Evolutionary conservation across 2,888 invertebrate genomes (phyloP), one percentile per base, ranked within the genome.

Genomic region (Drosophila helvetica): DNA sequence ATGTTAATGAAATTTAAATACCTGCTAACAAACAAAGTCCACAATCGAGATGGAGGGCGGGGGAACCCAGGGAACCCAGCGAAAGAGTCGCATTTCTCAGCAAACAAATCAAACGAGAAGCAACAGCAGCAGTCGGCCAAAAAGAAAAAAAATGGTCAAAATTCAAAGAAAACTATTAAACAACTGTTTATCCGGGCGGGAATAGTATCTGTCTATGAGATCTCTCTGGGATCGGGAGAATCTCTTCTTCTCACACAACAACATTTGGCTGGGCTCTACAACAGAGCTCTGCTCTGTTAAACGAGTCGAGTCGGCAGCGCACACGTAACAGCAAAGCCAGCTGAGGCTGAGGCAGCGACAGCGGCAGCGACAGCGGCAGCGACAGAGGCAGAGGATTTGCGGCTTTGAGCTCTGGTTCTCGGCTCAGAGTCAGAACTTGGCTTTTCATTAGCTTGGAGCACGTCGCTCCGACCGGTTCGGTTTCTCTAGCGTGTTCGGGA

Each of bases 81-180:
- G 4, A 33, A 33, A 62, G 75, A 75, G 78, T 57, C 72, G 60
- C 69, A 56, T 79, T 85, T 84, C 89, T 86, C 79, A 75, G 74
- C 79, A 84, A 75, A 79, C 72, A 58, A 62, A 73, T 57, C 63
- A 54, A 60, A 62, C 43, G 55, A 46, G 27, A 43, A 51, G 63
- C 53, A 56, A 53, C 56, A 51, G 30, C 30, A 30, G 30, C 33
- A 12, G 12, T 12, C 5, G n/a, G n/a, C n/a, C n/a, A n/a, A n/a
- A n/a, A n/a, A 12, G 33, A 38, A 55, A 45, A 66, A 64, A 74
- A 72, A 69, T 70, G 78, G 66, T 76, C 80, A 70, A 70, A 84
- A 77, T 85, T 86, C 89, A 74, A 86, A 77, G 86, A 85, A 89
- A 88, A 82, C 89, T 89, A 89, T 89, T 85, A 89, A 86, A 81